Evolutionary conservation across 2,113 vertebrate species (phyloP).

Genomic region (Siniperca knerii): DNA sequence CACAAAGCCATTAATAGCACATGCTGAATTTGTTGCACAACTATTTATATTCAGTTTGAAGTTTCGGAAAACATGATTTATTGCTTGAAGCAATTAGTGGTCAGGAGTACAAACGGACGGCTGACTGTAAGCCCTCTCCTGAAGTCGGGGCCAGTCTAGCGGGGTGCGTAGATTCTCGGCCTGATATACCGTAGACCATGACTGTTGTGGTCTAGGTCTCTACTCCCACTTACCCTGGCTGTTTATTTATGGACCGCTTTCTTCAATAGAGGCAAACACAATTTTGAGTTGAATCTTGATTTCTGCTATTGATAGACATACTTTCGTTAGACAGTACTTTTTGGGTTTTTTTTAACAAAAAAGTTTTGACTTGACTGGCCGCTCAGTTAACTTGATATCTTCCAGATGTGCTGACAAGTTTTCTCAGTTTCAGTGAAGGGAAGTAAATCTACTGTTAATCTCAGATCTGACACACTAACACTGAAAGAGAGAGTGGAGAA

Average conservation of each 20-base stretch:
- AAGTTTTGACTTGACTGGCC: constrained; percentile 74
- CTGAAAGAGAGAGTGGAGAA: constrained; percentile 11
- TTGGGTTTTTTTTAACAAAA: constrained; percentile 43
- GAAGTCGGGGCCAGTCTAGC: constrained; percentile 53
- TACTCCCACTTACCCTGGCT: constrained; percentile 35
- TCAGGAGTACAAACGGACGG: constrained; percentile 54
- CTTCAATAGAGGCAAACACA: constrained; percentile 74
- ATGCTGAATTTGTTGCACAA: constrained; percentile 70
- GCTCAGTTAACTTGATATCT: constrained; percentile 77
- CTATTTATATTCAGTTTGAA: constrained; percentile 76
- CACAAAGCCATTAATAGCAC: constrained; percentile 68
- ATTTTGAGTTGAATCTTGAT: constrained; percentile 74
- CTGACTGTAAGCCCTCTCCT: constrained; percentile 59
- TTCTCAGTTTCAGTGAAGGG: constrained; percentile 60
- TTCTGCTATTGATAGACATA: constrained; percentile 75
- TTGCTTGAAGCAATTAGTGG: constrained; percentile 76
- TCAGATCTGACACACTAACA: constrained; percentile 41
- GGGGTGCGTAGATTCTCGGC: constrained; percentile 68
- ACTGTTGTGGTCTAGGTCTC: constrained; percentile 69
- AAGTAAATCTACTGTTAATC: constrained; percentile 60
- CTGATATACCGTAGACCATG: constrained; percentile 65
- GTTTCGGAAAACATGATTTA: constrained; percentile 76
- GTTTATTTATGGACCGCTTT: constrained; percentile 79
- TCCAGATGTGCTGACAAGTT: constrained; percentile 83
- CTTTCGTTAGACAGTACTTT: constrained; percentile 73